Conservation (phyloP, 2,888 invertebrate species). For the Dynastes grantii region DNA sequence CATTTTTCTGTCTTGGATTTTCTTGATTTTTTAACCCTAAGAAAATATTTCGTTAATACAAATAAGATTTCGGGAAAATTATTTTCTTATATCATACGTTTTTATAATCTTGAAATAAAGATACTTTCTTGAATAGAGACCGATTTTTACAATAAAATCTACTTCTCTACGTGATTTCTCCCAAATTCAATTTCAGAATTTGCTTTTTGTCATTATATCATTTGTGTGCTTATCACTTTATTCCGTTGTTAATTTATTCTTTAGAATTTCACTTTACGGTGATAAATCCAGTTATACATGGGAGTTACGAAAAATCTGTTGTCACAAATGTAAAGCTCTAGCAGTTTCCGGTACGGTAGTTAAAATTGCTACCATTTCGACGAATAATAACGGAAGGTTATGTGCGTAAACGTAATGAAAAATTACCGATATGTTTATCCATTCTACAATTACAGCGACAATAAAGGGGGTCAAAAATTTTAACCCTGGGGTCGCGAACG, state of each 20-base stretch:
- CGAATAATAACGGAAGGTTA: neutral
- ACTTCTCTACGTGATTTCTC: no score
- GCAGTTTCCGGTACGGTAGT: neutral
- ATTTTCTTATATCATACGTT: no score
- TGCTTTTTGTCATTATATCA: no score
- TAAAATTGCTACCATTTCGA: conserved; percentile 4
- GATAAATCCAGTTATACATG: neutral
- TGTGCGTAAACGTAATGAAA: conserved; percentile 62
- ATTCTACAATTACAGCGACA: conserved; percentile 63
- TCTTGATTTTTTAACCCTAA: no score
- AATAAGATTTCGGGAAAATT: no score
- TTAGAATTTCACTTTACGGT: neutral
- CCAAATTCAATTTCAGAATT: no score
- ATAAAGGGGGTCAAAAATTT: conserved; percentile 69
- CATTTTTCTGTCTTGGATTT: no score
- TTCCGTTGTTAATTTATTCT: neutral
- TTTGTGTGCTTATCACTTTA: no score
- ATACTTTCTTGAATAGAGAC: no score
- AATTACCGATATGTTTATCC: conserved; percentile 70
- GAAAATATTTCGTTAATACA: no score
- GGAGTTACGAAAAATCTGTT: conserved; percentile 6
- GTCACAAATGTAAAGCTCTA: neutral
- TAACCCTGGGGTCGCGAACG: conserved; percentile 66
- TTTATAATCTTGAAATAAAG: no score
- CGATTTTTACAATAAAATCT: no score